These are phyloP conservation scores for Pelobates fuscus DNA, from an alignment of 2,113 vertebrate genomes.

Conservation along the genomic window DNA sequence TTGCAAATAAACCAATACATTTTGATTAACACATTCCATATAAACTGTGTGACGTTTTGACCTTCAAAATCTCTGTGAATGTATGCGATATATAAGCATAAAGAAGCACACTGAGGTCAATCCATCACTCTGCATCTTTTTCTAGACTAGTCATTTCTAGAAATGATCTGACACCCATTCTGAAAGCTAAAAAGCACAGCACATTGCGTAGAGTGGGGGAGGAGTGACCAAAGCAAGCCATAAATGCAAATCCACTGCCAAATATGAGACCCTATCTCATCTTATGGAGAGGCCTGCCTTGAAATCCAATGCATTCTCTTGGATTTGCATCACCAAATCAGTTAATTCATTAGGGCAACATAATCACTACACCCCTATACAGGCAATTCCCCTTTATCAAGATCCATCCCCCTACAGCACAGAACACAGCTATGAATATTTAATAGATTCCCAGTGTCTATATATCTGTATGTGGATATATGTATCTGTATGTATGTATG, in stretches of 20 bases:
- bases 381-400: constrained; percentile 2
- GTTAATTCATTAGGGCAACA: constrained; percentile 36
- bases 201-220: constrained; percentile 18
- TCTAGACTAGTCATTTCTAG: constrained; percentile 32
- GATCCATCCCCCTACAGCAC: constrained; percentile 11
- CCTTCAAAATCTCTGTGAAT: constrained; percentile 26
- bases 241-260: constrained; percentile 32
- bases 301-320: neutral
- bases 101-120: neutral
- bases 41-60: neutral
- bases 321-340: neutral
- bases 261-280: constrained; percentile 17
- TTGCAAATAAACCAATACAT: too few species aligned
- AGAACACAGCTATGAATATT: neutral
- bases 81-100: neutral
- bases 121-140: neutral
- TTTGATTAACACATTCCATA: too few species aligned
- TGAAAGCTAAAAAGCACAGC: constrained; percentile 17
- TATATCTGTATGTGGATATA: neutral
- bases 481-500: neutral
- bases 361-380: constrained; percentile 12
- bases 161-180: constrained; percentile 40
- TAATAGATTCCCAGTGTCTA: neutral
- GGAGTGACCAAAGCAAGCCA: constrained; percentile 31
- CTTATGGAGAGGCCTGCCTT: constrained; percentile 19